Percentiles rank a stretch among this genome's conserved stretches.
Conservation (phyloP, 2,797 vertebrate species). For the Dendrocincla fuliginosa region DNA sequence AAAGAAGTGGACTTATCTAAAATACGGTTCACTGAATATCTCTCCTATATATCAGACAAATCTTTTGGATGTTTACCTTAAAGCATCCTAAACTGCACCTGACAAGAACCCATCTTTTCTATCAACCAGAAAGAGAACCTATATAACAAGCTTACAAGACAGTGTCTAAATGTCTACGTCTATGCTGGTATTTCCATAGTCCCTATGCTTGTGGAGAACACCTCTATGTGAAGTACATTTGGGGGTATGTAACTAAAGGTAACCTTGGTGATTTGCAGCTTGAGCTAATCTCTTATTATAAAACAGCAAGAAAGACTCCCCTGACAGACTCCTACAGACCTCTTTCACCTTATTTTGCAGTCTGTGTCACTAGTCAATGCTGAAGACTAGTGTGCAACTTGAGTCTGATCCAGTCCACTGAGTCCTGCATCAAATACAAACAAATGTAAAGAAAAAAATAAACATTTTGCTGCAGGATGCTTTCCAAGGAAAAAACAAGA, state of each 20-base stretch:
- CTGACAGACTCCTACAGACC: neutral
- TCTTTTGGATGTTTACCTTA: neutral
- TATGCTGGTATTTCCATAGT: neutral
- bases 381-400: neutral
- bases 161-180: neutral
- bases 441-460: neutral
- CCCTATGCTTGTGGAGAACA: neutral
- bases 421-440: neutral
- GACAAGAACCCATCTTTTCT: neutral
- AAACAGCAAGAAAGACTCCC: neutral
- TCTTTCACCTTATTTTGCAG: neutral
- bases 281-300: neutral
- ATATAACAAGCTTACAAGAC: neutral
- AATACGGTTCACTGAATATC: neutral
- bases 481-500: conserved; percentile 6
- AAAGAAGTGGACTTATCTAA: neutral
- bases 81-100: neutral
- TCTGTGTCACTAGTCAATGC: neutral
- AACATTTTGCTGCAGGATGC: neutral
- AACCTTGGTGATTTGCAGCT: neutral
- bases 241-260: neutral
- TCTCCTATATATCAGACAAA: neutral
- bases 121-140: neutral
- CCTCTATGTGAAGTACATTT: neutral
- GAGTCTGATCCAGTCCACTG: neutral